Conservation (phyloP, 2,888 invertebrate species). For the Spisula solida region DNA sequence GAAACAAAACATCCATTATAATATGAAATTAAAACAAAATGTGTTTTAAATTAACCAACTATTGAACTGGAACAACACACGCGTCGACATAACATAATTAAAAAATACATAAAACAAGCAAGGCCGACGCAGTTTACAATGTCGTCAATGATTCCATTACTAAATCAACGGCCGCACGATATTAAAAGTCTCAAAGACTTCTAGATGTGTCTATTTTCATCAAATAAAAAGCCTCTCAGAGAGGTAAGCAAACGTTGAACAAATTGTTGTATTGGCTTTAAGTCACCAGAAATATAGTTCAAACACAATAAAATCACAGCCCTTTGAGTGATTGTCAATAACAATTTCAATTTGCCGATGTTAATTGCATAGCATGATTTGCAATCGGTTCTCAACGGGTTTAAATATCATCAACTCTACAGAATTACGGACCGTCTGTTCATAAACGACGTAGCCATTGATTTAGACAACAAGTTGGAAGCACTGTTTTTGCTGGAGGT, state of each 20-base stretch:
- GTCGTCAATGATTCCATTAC: neutral
- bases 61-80: too few relatives aligned
- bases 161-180: neutral
- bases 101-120: too few relatives aligned
- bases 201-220: slow-evolving; percentile 9
- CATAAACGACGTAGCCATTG: too few relatives aligned
- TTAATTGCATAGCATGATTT: slow-evolving; percentile 24
- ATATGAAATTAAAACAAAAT: too few relatives aligned
- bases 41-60: too few relatives aligned
- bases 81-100: too few relatives aligned
- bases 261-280: slow-evolving; percentile 1
- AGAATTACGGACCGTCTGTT: neutral
- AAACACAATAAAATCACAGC: neutral
- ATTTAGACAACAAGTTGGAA: too few relatives aligned
- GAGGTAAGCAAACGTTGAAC: neutral
- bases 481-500: neutral
- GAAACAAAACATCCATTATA: too few relatives aligned
- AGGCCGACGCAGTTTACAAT: neutral
- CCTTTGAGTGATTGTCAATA: slow-evolving; percentile 14
- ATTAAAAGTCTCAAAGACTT: neutral
- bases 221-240: neutral
- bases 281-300: neutral
- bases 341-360: slow-evolving; percentile 3
- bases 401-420: neutral
- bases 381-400: slow-evolving; percentile 13